Evolutionary conservation across 2,797 vertebrate species (phyloP).

Genomic region (Tenualosa ilisha): DNA sequence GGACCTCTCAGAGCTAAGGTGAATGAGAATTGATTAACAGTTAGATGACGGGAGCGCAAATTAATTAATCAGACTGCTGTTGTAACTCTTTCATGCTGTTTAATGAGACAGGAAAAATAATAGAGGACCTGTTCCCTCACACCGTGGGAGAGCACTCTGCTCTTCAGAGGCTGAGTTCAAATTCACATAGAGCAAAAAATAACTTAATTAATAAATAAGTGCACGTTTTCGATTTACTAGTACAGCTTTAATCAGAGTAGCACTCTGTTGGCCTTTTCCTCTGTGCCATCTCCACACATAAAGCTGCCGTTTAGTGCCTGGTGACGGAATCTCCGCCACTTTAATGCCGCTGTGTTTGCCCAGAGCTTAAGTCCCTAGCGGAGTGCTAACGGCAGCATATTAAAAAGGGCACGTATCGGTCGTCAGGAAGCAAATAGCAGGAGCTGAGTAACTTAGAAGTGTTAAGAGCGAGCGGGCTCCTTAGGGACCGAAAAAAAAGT

Average conservation of each 20-base stretch:
- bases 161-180: not conserved
- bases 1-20: not conserved
- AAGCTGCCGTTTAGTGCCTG: not conserved
- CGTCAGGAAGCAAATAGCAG: not conserved
- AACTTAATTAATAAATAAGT: no score
- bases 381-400: not conserved
- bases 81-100: not conserved
- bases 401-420: conserved; percentile 10
- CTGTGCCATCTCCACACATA: not conserved
- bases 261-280: not conserved
- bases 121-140: not conserved
- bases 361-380: not conserved
- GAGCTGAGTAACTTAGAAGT: not conserved
- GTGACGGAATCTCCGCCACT: not conserved
- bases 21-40: not conserved
- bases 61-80: not conserved
- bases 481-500: not conserved
- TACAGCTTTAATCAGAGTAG: not conserved
- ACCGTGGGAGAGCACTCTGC: not conserved
- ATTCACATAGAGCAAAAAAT: not conserved
- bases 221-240: not conserved
- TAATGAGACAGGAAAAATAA: not conserved
- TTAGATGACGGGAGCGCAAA: not conserved
- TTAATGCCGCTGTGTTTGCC: not conserved
- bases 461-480: not conserved